phyloP scores from a whole-genome alignment of 64 coral and sea anemone genomes.

The Stichodactyla helianthus region DNA sequence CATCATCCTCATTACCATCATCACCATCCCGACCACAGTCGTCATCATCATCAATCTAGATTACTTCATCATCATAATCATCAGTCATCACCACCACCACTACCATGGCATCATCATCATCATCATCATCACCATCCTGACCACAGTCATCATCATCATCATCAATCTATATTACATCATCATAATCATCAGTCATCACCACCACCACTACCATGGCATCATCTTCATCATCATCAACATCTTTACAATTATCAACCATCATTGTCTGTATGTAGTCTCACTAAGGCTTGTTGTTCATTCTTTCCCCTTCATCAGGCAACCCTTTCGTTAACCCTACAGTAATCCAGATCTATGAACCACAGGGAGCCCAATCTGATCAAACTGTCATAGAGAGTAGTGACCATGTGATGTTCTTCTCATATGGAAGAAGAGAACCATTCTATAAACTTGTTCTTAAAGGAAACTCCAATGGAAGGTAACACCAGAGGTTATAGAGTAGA shows the following conservation, averaged over 20 bases:
- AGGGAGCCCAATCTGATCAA: not conserved
- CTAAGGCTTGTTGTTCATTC: not conserved
- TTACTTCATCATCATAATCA: not conserved
- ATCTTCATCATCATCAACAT: too few species aligned
- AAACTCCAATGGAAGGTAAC: conserved; percentile 79
- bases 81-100: not conserved
- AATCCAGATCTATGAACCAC: conserved; percentile 51
- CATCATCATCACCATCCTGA: too few species aligned
- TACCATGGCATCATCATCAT: too few species aligned
- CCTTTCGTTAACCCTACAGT: conserved; percentile 63
- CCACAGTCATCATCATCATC: not conserved
- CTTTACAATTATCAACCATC: not conserved
- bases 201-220: not conserved
- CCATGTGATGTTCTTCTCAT: conserved; percentile 86
- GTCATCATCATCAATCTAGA: not conserved
- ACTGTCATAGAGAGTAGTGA: conserved; percentile 31
- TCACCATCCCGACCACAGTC: not conserved
- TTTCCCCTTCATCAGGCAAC: conserved; percentile 30
- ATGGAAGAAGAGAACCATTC: conserved; percentile 91
- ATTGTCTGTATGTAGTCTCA: not conserved
- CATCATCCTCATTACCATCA: not conserved
- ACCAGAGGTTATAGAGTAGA: not conserved
- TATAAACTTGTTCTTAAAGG: conserved; percentile 88
- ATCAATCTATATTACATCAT: not conserved
- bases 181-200: not conserved